phyloP scores from a whole-genome alignment of 2,888 invertebrate genomes.

The Rhopalosiphum nymphaeae region DNA sequence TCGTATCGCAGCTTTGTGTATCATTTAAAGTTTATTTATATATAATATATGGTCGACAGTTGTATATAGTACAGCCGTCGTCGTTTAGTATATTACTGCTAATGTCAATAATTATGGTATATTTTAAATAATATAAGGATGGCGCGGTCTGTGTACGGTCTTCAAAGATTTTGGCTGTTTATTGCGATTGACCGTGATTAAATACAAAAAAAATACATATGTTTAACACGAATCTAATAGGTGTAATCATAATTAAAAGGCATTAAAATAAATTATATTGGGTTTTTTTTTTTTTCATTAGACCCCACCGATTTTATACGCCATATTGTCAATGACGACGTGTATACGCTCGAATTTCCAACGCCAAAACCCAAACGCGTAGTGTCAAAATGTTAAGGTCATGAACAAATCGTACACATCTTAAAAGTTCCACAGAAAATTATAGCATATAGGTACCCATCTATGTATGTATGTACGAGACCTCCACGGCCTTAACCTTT shows the following conservation, averaged over 20 bases:
- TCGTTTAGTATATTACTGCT: neutral
- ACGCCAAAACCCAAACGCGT: conserved; percentile 16
- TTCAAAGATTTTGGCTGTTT: neutral
- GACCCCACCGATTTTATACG: neutral
- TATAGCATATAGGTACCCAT: neutral
- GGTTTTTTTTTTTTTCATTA: neutral
- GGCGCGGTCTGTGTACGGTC: neutral
- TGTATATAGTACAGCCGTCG: neutral
- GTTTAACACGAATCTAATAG: neutral
- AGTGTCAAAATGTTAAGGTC: conserved; percentile 52
- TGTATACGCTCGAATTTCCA: neutral
- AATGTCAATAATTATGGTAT: neutral
- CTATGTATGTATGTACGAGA: neutral
- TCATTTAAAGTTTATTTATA: neutral
- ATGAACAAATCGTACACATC: neutral
- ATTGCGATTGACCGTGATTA: neutral
- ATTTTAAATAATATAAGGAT: neutral
- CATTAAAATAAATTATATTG: neutral
- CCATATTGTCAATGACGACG: neutral
- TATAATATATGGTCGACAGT: neutral
- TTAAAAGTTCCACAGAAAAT: neutral
- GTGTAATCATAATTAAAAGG: neutral
- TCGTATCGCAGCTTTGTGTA: neutral
- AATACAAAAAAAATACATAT: neutral
- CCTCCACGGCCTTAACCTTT: conserved; percentile 38